Evolutionary conservation across 1,140 invertebrate species (phyloP).

Genomic region (Atopsyche davidsoni): DNA sequence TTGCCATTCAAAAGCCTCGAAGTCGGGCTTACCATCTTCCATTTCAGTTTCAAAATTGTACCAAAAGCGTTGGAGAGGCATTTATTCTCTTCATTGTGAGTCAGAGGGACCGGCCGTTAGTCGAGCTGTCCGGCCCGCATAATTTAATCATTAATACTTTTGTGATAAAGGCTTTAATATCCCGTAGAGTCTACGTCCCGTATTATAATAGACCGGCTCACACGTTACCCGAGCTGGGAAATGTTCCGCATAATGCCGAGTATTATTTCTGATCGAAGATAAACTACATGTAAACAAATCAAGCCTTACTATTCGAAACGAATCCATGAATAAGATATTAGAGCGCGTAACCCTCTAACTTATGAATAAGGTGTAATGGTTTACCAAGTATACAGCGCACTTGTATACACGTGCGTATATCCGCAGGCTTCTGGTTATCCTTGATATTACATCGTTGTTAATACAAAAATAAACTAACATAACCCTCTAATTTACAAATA

Average conservation of each 20-base stretch:
- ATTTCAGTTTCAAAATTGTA: slow-evolving; percentile 4
- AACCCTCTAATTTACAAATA: no score
- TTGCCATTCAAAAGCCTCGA: no score
- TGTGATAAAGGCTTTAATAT: slow-evolving; percentile 17
- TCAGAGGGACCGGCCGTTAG: background rate
- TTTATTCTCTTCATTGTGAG: slow-evolving; percentile 4
- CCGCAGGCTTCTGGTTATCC: no score
- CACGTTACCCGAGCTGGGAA: background rate
- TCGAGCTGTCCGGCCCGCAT: slow-evolving; percentile 10
- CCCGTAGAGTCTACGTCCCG: slow-evolving; percentile 5
- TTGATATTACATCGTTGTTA: no score
- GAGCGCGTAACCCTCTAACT: no score
- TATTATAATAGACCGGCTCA: background rate
- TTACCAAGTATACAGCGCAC: no score
- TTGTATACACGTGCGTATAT: no score
- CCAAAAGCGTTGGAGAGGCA: background rate
- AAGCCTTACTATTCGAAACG: slow-evolving; percentile 11
- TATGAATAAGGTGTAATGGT: no score
- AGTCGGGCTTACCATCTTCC: no score
- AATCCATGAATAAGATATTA: slow-evolving; percentile 23
- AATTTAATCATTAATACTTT: slow-evolving; percentile 16
- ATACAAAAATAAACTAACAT: no score
- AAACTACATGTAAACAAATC: slow-evolving; percentile 15
- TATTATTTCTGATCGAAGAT: slow-evolving; percentile 22
- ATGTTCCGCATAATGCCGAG: slow-evolving; percentile 14